Conservation (phyloP, 2,888 invertebrate species). For the Fragum whitleyi region DNA sequence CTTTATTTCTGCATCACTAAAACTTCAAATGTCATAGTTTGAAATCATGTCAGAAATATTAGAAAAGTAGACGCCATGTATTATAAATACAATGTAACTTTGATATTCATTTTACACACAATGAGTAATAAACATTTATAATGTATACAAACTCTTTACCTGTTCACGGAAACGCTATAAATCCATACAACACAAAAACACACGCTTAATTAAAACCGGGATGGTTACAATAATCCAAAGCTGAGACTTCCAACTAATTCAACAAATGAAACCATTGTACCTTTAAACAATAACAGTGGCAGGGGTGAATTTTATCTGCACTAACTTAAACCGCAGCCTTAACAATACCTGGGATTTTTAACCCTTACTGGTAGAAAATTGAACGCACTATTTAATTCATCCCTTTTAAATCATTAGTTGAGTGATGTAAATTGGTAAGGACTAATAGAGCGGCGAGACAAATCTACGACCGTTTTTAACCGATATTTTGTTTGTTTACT, state of each 20-base stretch:
- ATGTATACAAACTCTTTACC: background rate
- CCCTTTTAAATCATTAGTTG: too few species aligned
- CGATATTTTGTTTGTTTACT: too few species aligned
- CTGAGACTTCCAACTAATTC: background rate
- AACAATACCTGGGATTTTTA: background rate
- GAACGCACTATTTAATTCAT: background rate
- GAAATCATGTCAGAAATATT: background rate
- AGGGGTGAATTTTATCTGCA: constrained; percentile 4
- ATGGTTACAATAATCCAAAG: background rate
- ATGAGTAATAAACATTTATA: background rate
- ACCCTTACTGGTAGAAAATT: background rate
- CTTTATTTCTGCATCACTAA: too few species aligned
- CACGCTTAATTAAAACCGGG: background rate
- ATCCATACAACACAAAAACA: background rate
- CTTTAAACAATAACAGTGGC: background rate
- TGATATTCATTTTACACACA: background rate
- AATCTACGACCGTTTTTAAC: too few species aligned
- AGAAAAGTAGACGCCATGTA: background rate
- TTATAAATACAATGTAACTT: background rate
- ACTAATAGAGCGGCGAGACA: too few species aligned
- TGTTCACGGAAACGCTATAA: background rate
- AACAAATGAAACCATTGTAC: constrained; percentile 1
- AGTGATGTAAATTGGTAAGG: too few species aligned
- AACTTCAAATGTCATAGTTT: too few species aligned
- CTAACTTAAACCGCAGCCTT: background rate